A percentile compares a stretch with the other conserved stretches of the same genome.
These are phyloP conservation scores for Equus quagga DNA, from an alignment of 2,113 vertebrate genomes.

Conservation along the genomic window DNA sequence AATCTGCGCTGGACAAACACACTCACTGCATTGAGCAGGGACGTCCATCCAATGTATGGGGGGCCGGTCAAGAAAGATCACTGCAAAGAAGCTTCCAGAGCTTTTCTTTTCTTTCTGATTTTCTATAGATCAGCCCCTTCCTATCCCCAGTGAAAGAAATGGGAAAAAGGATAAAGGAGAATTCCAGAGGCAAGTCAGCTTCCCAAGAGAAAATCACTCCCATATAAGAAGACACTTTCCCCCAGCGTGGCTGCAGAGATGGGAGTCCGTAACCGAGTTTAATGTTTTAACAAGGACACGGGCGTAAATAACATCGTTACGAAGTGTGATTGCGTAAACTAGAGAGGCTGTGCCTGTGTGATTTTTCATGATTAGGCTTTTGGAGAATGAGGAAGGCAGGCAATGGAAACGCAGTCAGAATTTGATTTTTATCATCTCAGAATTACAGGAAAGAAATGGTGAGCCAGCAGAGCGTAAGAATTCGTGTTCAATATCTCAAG, in stretches of 20 bases:
- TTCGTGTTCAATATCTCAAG: constrained; percentile 66
- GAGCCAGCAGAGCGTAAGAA: constrained; percentile 78
- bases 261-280: neutral
- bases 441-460: constrained; percentile 75
- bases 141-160: neutral
- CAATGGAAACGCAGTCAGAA: constrained; percentile 71
- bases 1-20: neutral
- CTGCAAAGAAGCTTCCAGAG: neutral
- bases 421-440: constrained; percentile 81
- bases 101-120: constrained; percentile 42
- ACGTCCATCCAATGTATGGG: neutral
- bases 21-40: neutral
- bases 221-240: neutral
- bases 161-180: neutral
- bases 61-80: neutral
- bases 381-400: constrained; percentile 53
- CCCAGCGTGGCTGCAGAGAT: neutral
- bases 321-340: constrained; percentile 64
- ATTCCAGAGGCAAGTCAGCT: neutral
- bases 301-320: constrained; percentile 60
- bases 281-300: constrained; percentile 78
- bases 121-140: neutral
- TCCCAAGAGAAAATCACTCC: constrained; percentile 29
- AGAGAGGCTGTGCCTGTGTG: neutral
- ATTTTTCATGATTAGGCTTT: constrained; percentile 62